Conservation (phyloP, 2,797 vertebrate species). For the Glyptemys insculpta region DNA sequence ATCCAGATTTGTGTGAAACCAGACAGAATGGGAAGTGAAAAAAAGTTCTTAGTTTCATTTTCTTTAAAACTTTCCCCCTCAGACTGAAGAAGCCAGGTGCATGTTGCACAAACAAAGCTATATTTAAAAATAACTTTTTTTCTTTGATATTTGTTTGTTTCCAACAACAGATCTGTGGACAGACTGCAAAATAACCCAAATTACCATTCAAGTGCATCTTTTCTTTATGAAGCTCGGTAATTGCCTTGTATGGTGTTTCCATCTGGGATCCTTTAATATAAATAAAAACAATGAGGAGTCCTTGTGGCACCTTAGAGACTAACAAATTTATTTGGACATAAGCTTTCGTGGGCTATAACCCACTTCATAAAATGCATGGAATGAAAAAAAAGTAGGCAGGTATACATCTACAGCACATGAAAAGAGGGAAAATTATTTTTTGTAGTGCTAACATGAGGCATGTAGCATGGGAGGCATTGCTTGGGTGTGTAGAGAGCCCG, state of each 20-base stretch:
- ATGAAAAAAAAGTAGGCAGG: too few species aligned
- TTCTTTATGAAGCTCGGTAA: neutral
- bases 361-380: too few species aligned
- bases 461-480: neutral
- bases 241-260: neutral
- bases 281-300: neutral
- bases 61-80: neutral
- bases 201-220: neutral
- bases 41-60: neutral
- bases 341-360: too few species aligned
- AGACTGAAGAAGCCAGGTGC: slow-evolving; percentile 37
- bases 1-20: slow-evolving; percentile 7
- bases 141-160: neutral
- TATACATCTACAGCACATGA: too few species aligned
- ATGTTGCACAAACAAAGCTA: neutral
- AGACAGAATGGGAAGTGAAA: slow-evolving; percentile 65
- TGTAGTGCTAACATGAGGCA: too few species aligned
- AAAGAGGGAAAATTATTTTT: too few species aligned
- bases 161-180: neutral
- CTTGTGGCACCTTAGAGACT: too few species aligned
- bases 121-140: neutral
- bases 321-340: too few species aligned
- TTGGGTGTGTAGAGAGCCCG: neutral
- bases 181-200: neutral
- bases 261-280: neutral